A percentile compares a stretch with the other conserved stretches of the same genome.
These are phyloP conservation scores for Cataglyphis altisquamis DNA, from an alignment of 2,888 invertebrate species.

Conservation along the genomic window DNA sequence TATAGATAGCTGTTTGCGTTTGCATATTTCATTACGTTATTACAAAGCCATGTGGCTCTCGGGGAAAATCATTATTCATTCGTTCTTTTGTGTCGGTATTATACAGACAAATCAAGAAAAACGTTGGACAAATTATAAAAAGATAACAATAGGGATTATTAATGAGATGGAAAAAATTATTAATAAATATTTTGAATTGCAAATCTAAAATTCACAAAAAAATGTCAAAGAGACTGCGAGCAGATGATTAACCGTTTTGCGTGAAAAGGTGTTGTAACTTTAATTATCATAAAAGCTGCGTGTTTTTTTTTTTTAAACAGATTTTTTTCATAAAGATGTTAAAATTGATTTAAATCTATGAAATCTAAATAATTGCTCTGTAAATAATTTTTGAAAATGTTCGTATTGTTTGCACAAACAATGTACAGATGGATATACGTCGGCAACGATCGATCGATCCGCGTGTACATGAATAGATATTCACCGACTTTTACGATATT, in stretches of 20 bases:
- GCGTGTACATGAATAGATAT: neutral
- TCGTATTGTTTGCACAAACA: neutral
- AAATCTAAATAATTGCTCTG: neutral
- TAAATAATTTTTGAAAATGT: neutral
- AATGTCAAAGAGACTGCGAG: neutral
- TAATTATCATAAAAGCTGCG: neutral
- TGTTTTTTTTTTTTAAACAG: neutral
- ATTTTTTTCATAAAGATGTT: neutral
- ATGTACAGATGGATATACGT: neutral
- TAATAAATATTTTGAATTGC: neutral
- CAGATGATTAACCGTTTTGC: neutral
- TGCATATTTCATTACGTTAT: constrained; percentile 46
- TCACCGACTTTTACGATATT: neutral
- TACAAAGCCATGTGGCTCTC: constrained; percentile 30
- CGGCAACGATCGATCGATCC: neutral
- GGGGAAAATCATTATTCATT: constrained; percentile 35
- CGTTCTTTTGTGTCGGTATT: constrained; percentile 17
- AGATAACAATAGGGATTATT: neutral
- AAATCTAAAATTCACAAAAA: neutral
- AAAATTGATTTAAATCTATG: neutral
- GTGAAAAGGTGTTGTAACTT: neutral
- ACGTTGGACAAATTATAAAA: neutral
- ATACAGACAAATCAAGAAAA: constrained; percentile 18
- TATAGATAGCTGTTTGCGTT: constrained; percentile 33
- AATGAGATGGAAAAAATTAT: constrained; percentile 30